Base-by-base conservation (phyloP, 2,888 invertebrate species). In the Hecatera dysodea region DNA sequence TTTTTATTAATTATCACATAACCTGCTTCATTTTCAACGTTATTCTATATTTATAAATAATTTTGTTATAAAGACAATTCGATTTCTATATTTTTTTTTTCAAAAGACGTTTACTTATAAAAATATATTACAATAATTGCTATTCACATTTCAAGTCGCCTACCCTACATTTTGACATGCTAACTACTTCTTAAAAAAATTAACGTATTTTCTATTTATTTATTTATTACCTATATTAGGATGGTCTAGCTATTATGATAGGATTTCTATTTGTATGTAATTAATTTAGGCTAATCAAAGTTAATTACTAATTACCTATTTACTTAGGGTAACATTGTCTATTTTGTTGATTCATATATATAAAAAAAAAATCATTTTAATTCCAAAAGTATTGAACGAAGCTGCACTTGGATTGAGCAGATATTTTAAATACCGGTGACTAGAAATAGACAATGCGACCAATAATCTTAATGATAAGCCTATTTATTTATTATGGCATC, bases 391-490 rank as follows among this genome's bases (percentile, higher is more conserved):
- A 46, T n/a, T 46, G 22, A 15, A 59, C 29, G 33, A 6, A 36
- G n/a, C 33, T 59, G 12, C 33, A 52, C 53, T n/a, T 61, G 12
- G 17, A 55, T 57, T 74, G 66, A 71, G 66, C 70, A 67, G 52
- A 66, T 33, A 60, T 61, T 57, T 59, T 22, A n/a, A n/a, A n/a
- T 60, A 64, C 9, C 64, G 60, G 66, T 83, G 84, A 83, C 83
- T 83, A 83, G 83, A 82, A 74, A 77, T 76, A 83, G 74, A 82
- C 82, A 84, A 83, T 77, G 80, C 66, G 57, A 48, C 76, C 84
- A 62, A 42, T 61, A 1, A 27, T 33, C 27, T 74, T 55, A 50
- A 55, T 65, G 52, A 50, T 61, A 48, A 63, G 22, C 22, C 29
- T 42, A 42, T 61, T 57, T 61, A 68, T 76, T 57, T 57, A 61